Percentiles rank a stretch among this genome's conserved stretches.
phyloP scores from a whole-genome alignment of 2,113 vertebrate species.

The Vidua chalybeata region DNA sequence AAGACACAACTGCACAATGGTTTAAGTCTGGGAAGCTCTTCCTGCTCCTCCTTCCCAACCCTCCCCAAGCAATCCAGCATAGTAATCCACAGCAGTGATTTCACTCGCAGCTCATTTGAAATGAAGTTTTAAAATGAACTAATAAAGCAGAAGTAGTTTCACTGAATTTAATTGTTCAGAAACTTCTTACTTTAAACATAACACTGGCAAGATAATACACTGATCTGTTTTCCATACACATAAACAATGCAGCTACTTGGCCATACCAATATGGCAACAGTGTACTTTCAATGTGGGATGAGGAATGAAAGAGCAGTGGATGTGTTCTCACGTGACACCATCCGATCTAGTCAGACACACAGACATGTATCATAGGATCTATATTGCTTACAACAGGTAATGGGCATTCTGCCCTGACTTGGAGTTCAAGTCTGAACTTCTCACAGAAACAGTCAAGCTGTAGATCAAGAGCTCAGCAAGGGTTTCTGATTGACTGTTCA shows the following conservation, averaged over 20 bases:
- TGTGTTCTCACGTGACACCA: neutral
- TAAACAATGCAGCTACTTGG: neutral
- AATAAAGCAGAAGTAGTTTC: neutral
- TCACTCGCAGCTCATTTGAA: neutral
- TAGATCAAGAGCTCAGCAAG: neutral
- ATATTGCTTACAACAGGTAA: neutral
- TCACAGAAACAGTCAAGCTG: neutral
- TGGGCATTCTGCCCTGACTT: neutral
- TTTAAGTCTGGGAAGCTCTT: neutral
- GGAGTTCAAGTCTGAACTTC: neutral
- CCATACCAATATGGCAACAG: neutral
- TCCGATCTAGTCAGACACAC: neutral
- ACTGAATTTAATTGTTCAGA: neutral
- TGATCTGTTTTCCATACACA: neutral
- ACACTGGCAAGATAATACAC: neutral
- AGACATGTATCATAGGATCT: neutral
- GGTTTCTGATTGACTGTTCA: neutral
- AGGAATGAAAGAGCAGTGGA: neutral
- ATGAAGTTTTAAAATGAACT: neutral
- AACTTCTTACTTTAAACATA: neutral
- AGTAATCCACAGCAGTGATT: neutral
- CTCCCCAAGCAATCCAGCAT: neutral
- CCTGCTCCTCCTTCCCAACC: neutral
- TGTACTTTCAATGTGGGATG: neutral
- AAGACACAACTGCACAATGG: neutral